Percentiles rank a stretch among this genome's conserved stretches.
Conservation (phyloP, 2,113 vertebrate genomes). For the Microcebus ravelobensis region DNA sequence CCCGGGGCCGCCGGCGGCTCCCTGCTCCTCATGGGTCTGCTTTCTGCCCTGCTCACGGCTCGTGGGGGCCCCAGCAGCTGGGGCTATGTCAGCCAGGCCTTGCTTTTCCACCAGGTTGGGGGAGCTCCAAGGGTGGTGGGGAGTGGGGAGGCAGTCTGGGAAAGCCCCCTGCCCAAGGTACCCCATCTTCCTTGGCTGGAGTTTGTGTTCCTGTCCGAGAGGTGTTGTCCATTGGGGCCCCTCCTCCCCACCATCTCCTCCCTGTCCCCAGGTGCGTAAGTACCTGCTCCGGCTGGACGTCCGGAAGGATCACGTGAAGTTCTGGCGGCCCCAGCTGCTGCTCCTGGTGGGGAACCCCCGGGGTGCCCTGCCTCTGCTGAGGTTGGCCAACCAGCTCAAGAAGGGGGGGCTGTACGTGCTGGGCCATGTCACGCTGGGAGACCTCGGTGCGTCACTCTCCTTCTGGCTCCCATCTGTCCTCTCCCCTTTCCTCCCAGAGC, state of each 20-base stretch:
- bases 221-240: neutral
- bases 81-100: conserved; percentile 95
- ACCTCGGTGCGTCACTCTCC: conserved; percentile 90
- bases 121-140: neutral
- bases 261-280: conserved; percentile 91
- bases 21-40: conserved; percentile 89
- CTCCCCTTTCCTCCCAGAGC: neutral
- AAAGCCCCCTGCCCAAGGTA: neutral
- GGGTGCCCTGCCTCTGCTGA: conserved; percentile 90
- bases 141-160: neutral
- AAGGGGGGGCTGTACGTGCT: conserved; percentile 97
- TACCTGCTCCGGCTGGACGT: conserved; percentile 97
- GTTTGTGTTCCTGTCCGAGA: neutral
- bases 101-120: conserved; percentile 92
- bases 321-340: conserved; percentile 97
- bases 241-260: neutral
- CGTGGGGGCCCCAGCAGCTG: conserved; percentile 92
- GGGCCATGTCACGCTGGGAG: conserved; percentile 94
- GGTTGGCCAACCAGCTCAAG: conserved; percentile 97
- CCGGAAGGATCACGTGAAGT: conserved; percentile 98
- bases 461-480: too few relatives aligned
- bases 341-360: conserved; percentile 97
- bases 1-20: conserved; percentile 90
- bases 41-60: conserved; percentile 91
- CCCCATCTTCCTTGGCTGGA: neutral